phyloP scores from a whole-genome alignment of 2,113 vertebrate species.

The Silurus glanis region DNA sequence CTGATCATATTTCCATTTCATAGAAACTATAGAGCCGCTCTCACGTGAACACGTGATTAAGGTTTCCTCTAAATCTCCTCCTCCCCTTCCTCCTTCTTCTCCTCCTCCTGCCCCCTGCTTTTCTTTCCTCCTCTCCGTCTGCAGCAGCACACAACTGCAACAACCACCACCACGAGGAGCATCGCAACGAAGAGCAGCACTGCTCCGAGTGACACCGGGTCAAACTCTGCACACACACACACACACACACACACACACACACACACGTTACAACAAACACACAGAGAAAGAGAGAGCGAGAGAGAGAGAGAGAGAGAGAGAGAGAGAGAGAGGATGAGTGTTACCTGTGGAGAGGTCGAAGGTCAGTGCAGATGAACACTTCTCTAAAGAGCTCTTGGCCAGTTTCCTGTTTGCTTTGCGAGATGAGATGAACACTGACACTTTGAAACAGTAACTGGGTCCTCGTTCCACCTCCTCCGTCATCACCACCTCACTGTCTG shows the following conservation, averaged over 20 bases:
- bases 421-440: slow-evolving; percentile 74
- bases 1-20: neutral
- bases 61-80: neutral
- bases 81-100: neutral
- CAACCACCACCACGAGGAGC: neutral
- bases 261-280: neutral
- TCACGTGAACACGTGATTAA: neutral
- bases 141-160: neutral
- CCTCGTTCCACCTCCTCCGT: slow-evolving; percentile 64
- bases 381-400: slow-evolving; percentile 69
- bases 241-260: neutral
- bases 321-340: neutral
- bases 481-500: slow-evolving; percentile 66
- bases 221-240: neutral
- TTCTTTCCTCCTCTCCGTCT: neutral
- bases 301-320: neutral
- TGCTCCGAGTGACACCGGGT: neutral
- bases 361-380: slow-evolving; percentile 61
- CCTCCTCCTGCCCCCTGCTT: no score
- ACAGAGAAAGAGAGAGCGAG: neutral
- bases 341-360: neutral
- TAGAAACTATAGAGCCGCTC: slow-evolving; percentile 10
- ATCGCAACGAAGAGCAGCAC: neutral
- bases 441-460: slow-evolving; percentile 82
- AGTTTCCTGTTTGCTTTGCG: slow-evolving; percentile 63